Evolutionary conservation across 2,797 vertebrate species (phyloP).

Genomic region (Hybognathus amarus): DNA sequence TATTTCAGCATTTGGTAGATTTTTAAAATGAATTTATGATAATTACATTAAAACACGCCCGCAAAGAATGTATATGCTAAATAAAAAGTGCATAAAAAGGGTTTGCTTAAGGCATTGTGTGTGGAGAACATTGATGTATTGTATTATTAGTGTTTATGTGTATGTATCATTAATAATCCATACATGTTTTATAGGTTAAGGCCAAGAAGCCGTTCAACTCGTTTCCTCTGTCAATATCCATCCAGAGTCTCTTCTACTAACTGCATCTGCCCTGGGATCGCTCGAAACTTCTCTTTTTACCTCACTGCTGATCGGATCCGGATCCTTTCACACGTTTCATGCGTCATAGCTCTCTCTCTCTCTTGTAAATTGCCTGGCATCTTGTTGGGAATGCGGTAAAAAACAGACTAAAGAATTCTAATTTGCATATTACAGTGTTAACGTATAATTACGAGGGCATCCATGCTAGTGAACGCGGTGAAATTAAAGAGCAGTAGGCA

Average conservation of each 20-base stretch:
- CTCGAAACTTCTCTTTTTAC: neutral
- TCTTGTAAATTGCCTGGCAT: neutral
- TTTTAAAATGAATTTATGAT: neutral
- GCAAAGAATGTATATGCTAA: neutral
- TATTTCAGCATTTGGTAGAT: neutral
- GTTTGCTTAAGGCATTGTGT: neutral
- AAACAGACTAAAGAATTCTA: neutral
- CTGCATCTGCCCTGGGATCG: neutral
- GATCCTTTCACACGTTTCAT: neutral
- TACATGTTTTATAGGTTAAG: slow-evolving; percentile 73
- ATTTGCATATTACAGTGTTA: slow-evolving; percentile 53
- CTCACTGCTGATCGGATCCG: neutral
- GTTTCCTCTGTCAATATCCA: neutral
- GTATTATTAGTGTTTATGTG: neutral
- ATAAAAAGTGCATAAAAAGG: neutral
- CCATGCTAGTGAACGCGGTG: neutral
- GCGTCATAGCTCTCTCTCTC: neutral
- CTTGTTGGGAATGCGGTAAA: slow-evolving; percentile 32
- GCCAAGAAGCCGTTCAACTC: slow-evolving; percentile 76
- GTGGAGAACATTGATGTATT: neutral
- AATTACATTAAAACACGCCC: neutral
- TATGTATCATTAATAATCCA: neutral
- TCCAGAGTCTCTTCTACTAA: neutral
- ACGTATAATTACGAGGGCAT: neutral
- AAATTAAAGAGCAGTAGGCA: neutral